Base-by-base conservation (phyloP, 2,797 vertebrate species). In the Sebastes kiyomatsui region DNA sequence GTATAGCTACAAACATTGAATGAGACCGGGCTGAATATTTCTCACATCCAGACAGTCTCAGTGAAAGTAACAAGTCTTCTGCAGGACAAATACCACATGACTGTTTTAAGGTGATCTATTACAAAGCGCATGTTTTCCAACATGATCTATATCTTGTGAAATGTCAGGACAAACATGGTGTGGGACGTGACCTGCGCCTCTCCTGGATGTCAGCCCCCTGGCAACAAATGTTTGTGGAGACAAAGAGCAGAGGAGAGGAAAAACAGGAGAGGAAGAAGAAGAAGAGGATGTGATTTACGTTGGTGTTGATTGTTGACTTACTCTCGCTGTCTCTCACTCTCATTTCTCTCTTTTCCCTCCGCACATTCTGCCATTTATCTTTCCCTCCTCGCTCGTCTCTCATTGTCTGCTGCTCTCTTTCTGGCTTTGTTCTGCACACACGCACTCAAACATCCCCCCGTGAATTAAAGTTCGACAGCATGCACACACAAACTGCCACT, bases 251-350 rank as follows among this genome's bases (percentile, higher is more conserved):
- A 85, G 22, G 2, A 58, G 33, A 68, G 7, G 16, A 61, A 76
- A 76, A 82, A 77, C 49, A 66, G 69, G 4, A 72, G 73, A 13
- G 22, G 59, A 68, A 75, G 66, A 75, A 71, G 28, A 61, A 35
- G 60, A 83, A 38, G 1, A 42, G 70, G 46, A 9, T 30, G 66
- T 84, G 83, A 93, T 92, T 93, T 87, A 92, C 85, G 81, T 71
- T 56, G 68, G 23, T 83, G 90, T 75, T 87, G 83, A 89, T 73
- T 83, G 68, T 67, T 85, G 80, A 80, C 84, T 75, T 60, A n/a
- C 75, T 79, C 75, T 83, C 22, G 18, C 49, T 64, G 59, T 61
- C 75, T 82, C 70, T 85, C 25, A 18, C 38, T 72, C 76, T 67
- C 25, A 23, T 79, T 72, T 80, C 67, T 83, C 72, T 75, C 72